Conservation (phyloP, 2,888 invertebrate species). For the Lasioglossum lativentre region DNA sequence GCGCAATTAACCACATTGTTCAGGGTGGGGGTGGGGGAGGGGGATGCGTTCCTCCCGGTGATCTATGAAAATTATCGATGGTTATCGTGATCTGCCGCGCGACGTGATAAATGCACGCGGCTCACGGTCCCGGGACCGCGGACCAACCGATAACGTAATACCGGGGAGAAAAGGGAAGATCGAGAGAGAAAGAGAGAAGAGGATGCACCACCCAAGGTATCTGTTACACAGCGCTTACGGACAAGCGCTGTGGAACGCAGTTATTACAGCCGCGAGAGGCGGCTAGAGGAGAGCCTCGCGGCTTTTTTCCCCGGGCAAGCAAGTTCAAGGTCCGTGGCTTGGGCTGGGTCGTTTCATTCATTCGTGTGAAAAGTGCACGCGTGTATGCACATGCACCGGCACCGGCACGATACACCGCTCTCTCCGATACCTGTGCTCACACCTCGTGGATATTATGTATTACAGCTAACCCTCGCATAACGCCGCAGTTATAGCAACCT, state of each 20-base stretch:
- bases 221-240: constrained; percentile 73
- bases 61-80: constrained; percentile 69
- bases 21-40: background rate
- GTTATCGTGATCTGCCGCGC: constrained; percentile 55
- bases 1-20: constrained; percentile 37
- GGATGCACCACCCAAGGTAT: constrained; percentile 62
- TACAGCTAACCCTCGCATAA: background rate
- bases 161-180: constrained; percentile 65
- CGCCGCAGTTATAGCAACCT: background rate
- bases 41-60: constrained; percentile 17
- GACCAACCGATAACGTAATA: constrained; percentile 69
- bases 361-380: constrained; percentile 74
- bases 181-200: constrained; percentile 27
- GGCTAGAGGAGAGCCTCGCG: constrained; percentile 61
- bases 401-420: constrained; percentile 29
- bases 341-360: constrained; percentile 78
- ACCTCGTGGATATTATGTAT: constrained; percentile 33
- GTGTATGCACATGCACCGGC: constrained; percentile 36
- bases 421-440: constrained; percentile 11
- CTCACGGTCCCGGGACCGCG: constrained; percentile 53
- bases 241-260: constrained; percentile 74
- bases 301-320: constrained; percentile 62
- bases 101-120: constrained; percentile 63
- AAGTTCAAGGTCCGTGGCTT: constrained; percentile 77
- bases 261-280: constrained; percentile 75